A percentile compares a stretch with the other conserved stretches of the same genome.
phyloP scores from a whole-genome alignment of 2,113 vertebrate species.

The Papio anubis region DNA sequence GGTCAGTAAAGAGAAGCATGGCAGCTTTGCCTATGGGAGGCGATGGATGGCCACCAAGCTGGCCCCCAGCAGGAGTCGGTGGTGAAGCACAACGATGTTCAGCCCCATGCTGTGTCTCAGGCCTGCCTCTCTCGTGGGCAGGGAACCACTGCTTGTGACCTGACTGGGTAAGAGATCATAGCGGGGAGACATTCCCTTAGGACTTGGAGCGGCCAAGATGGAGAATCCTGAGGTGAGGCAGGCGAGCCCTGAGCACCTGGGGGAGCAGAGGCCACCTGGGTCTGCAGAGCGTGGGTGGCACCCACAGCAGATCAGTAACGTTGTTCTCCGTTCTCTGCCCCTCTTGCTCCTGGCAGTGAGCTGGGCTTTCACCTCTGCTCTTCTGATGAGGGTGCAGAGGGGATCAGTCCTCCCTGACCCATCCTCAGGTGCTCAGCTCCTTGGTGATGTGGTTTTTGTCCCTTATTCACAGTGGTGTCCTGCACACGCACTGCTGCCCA shows the following conservation, averaged over 20 bases:
- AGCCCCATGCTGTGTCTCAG: background rate
- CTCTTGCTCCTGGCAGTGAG: background rate
- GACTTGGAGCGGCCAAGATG: background rate
- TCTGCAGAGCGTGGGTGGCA: background rate
- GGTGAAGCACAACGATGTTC: background rate
- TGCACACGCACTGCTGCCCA: no score
- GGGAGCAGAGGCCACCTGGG: background rate
- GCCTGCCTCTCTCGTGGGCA: background rate
- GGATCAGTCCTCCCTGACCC: background rate
- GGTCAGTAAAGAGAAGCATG: no score
- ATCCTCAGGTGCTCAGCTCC: background rate
- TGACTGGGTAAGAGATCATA: background rate
- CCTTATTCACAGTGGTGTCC: background rate
- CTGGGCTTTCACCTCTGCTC: background rate
- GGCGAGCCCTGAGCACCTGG: background rate
- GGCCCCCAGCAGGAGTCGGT: background rate
- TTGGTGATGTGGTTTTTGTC: rapidly evolving
- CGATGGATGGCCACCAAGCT: background rate
- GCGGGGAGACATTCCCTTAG: background rate
- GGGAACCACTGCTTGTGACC: background rate
- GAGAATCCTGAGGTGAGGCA: background rate
- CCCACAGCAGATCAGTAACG: background rate
- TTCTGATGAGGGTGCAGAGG: no score
- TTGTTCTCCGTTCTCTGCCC: background rate
- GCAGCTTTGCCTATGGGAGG: background rate